Base-by-base conservation (phyloP, 35 echinoderm and acorn worm genomes). In the Strongylocentrotus purpuratus region DNA sequence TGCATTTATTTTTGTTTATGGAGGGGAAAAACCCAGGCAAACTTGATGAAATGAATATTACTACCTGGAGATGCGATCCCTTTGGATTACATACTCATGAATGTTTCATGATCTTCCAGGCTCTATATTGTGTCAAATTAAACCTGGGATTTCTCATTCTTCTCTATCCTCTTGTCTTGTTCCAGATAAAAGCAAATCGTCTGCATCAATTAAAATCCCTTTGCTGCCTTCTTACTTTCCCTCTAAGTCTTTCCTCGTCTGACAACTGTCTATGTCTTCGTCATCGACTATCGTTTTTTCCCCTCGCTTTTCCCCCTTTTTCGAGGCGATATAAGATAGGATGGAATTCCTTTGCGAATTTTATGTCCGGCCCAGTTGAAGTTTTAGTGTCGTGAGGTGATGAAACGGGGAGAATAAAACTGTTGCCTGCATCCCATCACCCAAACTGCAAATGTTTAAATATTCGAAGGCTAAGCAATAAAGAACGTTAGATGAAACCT, bases 121-220 rank as follows among this genome's bases (percentile, higher is more conserved):
- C 20, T 78, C 65, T 15, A 78, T 78, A 28, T 78, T 28, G 65
- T 78, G 20, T 78, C 65, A 5, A 59, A 28, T 78, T 78, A 78
- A 78, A 78, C 65, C 28, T 3, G 65, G 65, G 65, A 28, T 78
- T 78, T 78, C 65, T n/a, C 22, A n/a, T 78, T 28, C 65, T 78
- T 78, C 18, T 78, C 28, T 78, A 6, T 78, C 7, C 65, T 78
- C 5, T 78, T 78, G 65, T 78, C 65, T 78, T 78, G 65, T 22
- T 78, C 65, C 20, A 78, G 65, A 78, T 78, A 28, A 14, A 78
- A 78, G 22, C 20, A 78, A 78, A 78, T 22, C 8, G 65, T 78
- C 65, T 78, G 65, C 65, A 78, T 78, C 65, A n/a, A 78, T 78
- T 78, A 78, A 78, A 78, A 78, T 78, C 65, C 65, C 65, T 78